Evolutionary conservation across 2,888 invertebrate genomes (phyloP).

Genomic region (Heliconius cydno): DNA sequence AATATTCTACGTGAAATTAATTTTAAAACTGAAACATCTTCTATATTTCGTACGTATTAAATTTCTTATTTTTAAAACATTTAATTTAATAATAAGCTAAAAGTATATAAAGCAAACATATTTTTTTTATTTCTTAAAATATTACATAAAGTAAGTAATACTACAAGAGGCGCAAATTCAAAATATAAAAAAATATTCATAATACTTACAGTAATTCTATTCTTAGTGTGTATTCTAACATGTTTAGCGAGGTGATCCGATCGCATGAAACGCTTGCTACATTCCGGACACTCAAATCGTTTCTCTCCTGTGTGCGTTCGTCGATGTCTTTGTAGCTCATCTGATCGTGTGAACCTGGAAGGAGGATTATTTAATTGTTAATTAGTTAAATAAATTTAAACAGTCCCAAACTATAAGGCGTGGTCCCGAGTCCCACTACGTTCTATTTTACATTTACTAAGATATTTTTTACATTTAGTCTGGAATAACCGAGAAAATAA

Average conservation of each 20-base stretch:
- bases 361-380: not conserved
- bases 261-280: constrained; percentile 95
- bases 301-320: constrained; percentile 97
- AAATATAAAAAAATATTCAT: not conserved
- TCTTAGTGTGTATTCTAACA: constrained; percentile 90
- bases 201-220: constrained; percentile 66
- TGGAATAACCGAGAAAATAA: not conserved
- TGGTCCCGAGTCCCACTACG: not conserved
- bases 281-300: constrained; percentile 93
- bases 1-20: no score
- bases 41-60: no score
- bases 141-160: not conserved
- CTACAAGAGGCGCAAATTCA: not conserved
- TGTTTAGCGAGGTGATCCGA: constrained; percentile 96
- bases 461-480: no score
- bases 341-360: constrained; percentile 85
- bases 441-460: not conserved
- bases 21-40: no score
- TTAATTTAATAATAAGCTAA: no score
- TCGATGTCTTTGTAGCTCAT: constrained; percentile 91
- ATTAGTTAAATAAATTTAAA: not conserved
- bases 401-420: not conserved
- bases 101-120: no score
- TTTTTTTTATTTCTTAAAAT: no score
- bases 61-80: no score